These are phyloP conservation scores for Brachypodius melanocephalos DNA, from an alignment of 2,113 vertebrate species.

Conservation along the genomic window DNA sequence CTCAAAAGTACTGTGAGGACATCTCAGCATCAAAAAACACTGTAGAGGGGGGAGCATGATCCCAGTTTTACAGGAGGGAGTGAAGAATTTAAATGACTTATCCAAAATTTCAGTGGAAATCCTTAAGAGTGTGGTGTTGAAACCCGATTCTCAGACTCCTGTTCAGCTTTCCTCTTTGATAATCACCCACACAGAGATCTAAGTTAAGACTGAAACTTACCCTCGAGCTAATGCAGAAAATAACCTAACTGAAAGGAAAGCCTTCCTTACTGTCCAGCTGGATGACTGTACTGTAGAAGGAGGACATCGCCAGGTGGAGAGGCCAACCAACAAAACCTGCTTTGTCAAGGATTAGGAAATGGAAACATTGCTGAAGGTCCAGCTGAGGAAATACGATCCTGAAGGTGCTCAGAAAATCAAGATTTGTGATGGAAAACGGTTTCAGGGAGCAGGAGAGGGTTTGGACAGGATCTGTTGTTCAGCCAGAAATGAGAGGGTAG, in stretches of 20 bases:
- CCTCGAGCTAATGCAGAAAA: neutral
- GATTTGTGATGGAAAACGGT: neutral
- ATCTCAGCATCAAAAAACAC: neutral
- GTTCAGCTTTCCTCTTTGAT: slow-evolving; percentile 9
- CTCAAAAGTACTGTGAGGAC: neutral
- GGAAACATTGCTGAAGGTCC: neutral
- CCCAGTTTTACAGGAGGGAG: neutral
- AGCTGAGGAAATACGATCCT: neutral
- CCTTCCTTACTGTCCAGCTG: neutral
- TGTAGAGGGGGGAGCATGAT: neutral
- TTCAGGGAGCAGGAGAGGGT: neutral
- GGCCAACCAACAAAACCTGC: neutral
- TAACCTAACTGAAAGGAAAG: neutral
- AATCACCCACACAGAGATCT: neutral
- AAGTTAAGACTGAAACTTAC: neutral
- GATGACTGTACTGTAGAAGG: neutral
- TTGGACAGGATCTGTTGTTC: neutral
- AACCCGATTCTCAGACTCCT: neutral
- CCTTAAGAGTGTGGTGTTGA: neutral
- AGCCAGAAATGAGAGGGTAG: neutral
- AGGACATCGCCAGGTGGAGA: neutral
- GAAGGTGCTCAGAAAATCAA: neutral
- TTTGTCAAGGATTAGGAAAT: neutral
- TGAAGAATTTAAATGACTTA: slow-evolving; percentile 2
- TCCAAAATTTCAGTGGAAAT: neutral